These are phyloP conservation scores for Polyommatus iphigenia DNA, from an alignment of 2,888 invertebrate species.

Conservation along the genomic window DNA sequence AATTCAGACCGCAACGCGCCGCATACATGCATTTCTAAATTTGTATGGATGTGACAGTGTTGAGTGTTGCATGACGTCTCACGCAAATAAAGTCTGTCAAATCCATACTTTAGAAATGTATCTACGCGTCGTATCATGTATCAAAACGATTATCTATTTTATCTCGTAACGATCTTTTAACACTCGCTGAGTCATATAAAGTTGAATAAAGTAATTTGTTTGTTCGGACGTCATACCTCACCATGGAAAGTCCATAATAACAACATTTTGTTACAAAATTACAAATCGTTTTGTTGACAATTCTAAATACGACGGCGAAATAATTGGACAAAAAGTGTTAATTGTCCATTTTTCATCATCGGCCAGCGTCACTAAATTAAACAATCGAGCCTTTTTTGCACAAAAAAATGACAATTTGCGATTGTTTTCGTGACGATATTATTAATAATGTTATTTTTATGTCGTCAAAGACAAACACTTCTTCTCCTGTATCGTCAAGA, in stretches of 20 bases:
- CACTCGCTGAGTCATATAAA: neutral
- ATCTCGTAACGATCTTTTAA: neutral
- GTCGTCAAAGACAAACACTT: neutral
- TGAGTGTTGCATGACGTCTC: too few relatives aligned
- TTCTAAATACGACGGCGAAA: neutral
- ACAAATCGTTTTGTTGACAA: neutral
- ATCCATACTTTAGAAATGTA: too few relatives aligned
- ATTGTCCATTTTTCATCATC: neutral
- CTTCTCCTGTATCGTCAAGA: neutral
- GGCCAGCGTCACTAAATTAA: neutral
- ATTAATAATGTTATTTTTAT: neutral
- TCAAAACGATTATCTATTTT: neutral
- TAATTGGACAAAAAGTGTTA: neutral
- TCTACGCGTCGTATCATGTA: neutral
- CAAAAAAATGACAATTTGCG: neutral
- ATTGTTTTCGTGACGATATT: neutral
- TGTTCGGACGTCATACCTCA: neutral
- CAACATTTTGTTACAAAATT: neutral
- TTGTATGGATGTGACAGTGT: too few relatives aligned
- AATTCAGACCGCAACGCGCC: neutral
- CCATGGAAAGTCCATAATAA: neutral
- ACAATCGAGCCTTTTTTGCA: neutral
- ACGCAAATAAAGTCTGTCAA: too few relatives aligned
- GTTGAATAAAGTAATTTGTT: neutral
- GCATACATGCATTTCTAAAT: neutral